Percentiles rank a stretch among this genome's conserved stretches.
Conservation (phyloP, 2,888 invertebrate genomes). For the Leucoma salicis region DNA sequence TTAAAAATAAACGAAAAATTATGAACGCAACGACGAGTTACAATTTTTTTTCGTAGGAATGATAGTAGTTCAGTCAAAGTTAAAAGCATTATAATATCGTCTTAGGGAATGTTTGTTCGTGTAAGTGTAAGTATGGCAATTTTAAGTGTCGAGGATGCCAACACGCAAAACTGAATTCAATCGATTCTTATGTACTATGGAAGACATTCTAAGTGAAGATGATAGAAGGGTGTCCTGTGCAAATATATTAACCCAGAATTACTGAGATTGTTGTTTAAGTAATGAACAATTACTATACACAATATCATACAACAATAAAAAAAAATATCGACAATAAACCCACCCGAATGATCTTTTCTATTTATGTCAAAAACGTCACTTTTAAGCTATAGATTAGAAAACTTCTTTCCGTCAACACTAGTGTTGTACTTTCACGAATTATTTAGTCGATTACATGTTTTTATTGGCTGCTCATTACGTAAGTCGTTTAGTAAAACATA, state of each 20-base stretch:
- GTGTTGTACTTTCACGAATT: slow-evolving; percentile 33
- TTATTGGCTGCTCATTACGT: slow-evolving; percentile 36
- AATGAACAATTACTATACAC: slow-evolving; percentile 29
- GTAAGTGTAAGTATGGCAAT: slow-evolving; percentile 5
- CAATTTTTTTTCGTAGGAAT: slow-evolving; percentile 10
- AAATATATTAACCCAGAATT: slow-evolving; percentile 4
- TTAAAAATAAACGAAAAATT: not conserved
- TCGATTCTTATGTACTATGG: slow-evolving; percentile 31
- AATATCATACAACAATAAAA: not conserved
- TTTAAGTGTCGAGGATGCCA: slow-evolving; percentile 7
- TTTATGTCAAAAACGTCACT: not conserved
- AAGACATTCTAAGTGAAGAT: slow-evolving; percentile 33
- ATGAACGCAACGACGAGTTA: slow-evolving; percentile 1
- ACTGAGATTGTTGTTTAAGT: slow-evolving; percentile 16
- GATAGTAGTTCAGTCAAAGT: slow-evolving; percentile 24
- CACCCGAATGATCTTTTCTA: not conserved
- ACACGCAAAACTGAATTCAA: slow-evolving; percentile 3
- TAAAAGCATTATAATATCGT: slow-evolving; percentile 5
- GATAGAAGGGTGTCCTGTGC: slow-evolving; percentile 12
- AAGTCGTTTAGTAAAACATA: slow-evolving; percentile 25
- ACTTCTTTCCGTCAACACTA: slow-evolving; percentile 13
- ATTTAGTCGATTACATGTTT: slow-evolving; percentile 33
- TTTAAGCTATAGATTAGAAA: not conserved
- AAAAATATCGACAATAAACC: not conserved
- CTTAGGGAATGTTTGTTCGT: slow-evolving; percentile 20